These are phyloP conservation scores for Nemopilema nomurai DNA, from an alignment of 30 jellyfish, hydroid and myxozoan genomes.

Conservation along the genomic window DNA sequence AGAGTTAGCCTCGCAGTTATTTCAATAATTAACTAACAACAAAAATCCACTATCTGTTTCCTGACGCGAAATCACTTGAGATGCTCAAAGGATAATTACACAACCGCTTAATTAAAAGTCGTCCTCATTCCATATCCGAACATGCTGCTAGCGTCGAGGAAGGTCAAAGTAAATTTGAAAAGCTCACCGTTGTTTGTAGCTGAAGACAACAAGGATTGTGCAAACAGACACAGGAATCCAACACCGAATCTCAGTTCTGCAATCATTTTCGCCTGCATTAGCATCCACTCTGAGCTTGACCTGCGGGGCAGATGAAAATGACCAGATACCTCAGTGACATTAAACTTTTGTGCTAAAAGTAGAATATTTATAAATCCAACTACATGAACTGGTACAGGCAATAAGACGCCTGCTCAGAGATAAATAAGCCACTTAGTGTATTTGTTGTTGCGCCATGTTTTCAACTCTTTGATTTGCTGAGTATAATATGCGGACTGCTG, in stretches of 20 bases:
- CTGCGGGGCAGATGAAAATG: conserved; percentile 16
- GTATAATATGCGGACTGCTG: conserved; percentile 21
- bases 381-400: conserved; percentile 35
- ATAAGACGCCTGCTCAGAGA: conserved; percentile 37
- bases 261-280: neutral
- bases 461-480: neutral
- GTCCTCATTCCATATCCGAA: too few species aligned
- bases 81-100: too few species aligned
- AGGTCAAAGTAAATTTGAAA: neutral
- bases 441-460: conserved; percentile 60
- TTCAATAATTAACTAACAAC: too few species aligned
- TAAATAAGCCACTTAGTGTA: conserved; percentile 51
- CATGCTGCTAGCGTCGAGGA: neutral
- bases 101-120: too few species aligned
- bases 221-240: conserved; percentile 12
- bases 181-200: conserved; percentile 51
- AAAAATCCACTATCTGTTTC: too few species aligned
- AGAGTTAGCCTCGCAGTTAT: too few species aligned
- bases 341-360: conserved; percentile 5
- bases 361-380: conserved; percentile 25
- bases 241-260: neutral
- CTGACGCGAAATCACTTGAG: too few species aligned
- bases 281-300: neutral
- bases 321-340: conserved; percentile 6
- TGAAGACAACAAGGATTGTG: conserved; percentile 18